Base-by-base conservation (phyloP, 2,113 vertebrate species). In the Serinus canaria region DNA sequence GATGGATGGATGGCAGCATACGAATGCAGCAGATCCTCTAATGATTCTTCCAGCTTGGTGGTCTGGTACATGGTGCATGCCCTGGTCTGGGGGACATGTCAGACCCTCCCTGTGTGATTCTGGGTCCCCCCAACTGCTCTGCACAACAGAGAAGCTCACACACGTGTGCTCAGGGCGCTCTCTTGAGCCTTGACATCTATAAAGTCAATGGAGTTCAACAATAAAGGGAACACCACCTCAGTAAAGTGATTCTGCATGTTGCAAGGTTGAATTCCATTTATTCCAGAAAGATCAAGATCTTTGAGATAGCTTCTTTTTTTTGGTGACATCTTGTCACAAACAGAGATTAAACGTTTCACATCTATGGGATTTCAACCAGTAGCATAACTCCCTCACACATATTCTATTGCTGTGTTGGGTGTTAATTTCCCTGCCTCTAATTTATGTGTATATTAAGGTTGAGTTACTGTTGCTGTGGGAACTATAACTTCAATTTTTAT, bases 381-480 rank as follows among this genome's bases (percentile, higher is more conserved):
- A 85, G 46, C 13, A 4, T 43, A 43, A 85, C 69, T 62, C 60
- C 75, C 81, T 89, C 91, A 52, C 63, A 5, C 24, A 24, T 11
- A 82, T n/a, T 84, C 60, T 53, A 1, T 76, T 78, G 79, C 81
- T 83, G 74, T 46, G 18, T 75, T 93, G 83, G 58, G 81, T 83
- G 78, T 74, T 95, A 64, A 88, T 94, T 93, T 94, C 69, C 90
- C 66, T 69, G 67, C 64, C 62, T 92, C 64, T 93, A 96, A 96
- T 84, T 73, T 64, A 92, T 89, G 33, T 83, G 92, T 69, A 91
- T 89, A 89, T 80, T 89, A 83, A 73, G 44, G 59, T 39, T 92
- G 95, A 93, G 67, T 89, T 96, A 95, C 56, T 58, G 94, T 92
- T 96, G 95, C 91, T 95, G 83, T 94, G 94, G 94, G 95, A 96